These are phyloP conservation scores for Matsumurasca onukii DNA, from an alignment of 1,140 invertebrate genomes.

Conservation along the genomic window DNA sequence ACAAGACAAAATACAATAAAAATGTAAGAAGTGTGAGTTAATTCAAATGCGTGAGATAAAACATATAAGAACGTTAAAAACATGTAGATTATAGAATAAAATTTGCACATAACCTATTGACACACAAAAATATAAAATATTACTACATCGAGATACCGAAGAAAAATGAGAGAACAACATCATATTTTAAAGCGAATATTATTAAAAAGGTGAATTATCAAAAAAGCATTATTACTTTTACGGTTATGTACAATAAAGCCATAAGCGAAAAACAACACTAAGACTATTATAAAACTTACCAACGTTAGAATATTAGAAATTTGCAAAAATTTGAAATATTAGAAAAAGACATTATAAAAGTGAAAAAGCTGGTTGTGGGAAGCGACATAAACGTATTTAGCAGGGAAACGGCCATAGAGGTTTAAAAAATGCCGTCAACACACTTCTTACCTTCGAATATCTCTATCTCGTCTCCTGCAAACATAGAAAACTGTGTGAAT, in stretches of 20 bases:
- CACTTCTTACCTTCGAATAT: slow-evolving; percentile 25
- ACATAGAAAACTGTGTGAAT: slow-evolving; percentile 17
- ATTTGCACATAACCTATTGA: neutral
- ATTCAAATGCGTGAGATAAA: slow-evolving; percentile 11
- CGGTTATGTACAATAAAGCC: slow-evolving; percentile 20
- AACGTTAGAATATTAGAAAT: slow-evolving; percentile 7
- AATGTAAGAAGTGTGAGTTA: slow-evolving; percentile 23
- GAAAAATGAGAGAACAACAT: neutral
- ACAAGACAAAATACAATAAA: slow-evolving; percentile 10
- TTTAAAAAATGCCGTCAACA: slow-evolving; percentile 16
- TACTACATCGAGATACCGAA: slow-evolving; percentile 20
- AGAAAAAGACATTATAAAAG: slow-evolving; percentile 17
- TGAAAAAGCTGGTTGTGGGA: slow-evolving; percentile 17
- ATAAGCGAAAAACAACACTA: slow-evolving; percentile 25
- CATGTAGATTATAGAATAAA: slow-evolving; percentile 13
- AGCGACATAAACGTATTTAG: slow-evolving; percentile 11
- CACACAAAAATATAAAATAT: slow-evolving; percentile 6
- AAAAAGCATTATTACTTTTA: slow-evolving; percentile 13
- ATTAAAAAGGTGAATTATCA: slow-evolving; percentile 10
- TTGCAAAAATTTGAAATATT: slow-evolving; percentile 14
- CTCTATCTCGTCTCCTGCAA: slow-evolving; percentile 24
- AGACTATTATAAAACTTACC: slow-evolving; percentile 22
- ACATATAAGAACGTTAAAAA: slow-evolving; percentile 14
- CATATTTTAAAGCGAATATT: neutral
- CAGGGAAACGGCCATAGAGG: slow-evolving; percentile 17